These are phyloP conservation scores for Notarius lentiginosus DNA, from an alignment of 2,113 vertebrate species.

Conservation along the genomic window DNA sequence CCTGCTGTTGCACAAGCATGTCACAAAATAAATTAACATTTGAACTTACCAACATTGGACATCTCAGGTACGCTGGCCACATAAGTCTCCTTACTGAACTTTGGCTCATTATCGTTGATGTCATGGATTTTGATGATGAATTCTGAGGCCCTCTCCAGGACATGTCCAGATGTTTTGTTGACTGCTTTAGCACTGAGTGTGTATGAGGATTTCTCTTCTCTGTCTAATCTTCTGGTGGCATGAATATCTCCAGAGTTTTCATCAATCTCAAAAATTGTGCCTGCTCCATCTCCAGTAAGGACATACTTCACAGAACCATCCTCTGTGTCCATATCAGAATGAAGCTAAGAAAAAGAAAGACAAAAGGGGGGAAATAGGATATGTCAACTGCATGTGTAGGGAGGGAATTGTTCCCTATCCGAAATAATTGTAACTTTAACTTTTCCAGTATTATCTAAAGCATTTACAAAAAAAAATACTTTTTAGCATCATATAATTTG, in stretches of 20 bases:
- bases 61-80: slow-evolving; percentile 91
- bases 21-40: neutral
- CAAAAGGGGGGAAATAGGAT: neutral
- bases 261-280: slow-evolving; percentile 90
- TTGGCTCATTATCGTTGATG: slow-evolving; percentile 97
- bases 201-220: slow-evolving; percentile 92
- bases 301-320: slow-evolving; percentile 93
- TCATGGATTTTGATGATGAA: slow-evolving; percentile 99
- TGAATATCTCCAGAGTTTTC: slow-evolving; percentile 98
- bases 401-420: neutral
- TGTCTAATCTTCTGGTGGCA: slow-evolving; percentile 92
- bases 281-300: slow-evolving; percentile 93
- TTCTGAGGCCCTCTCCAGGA: slow-evolving; percentile 93
- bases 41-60: slow-evolving; percentile 92
- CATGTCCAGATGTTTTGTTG: slow-evolving; percentile 84
- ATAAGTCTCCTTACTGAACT: slow-evolving; percentile 87
- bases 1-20: neutral
- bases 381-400: neutral
- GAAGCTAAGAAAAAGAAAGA: slow-evolving; percentile 75
- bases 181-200: slow-evolving; percentile 90
- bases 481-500: neutral
- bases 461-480: neutral
- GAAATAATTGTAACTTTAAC: neutral
- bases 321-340: slow-evolving; percentile 95
- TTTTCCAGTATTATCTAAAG: neutral